phyloP scores from a whole-genome alignment of 2,888 invertebrate species.

The Cinara cedri region DNA sequence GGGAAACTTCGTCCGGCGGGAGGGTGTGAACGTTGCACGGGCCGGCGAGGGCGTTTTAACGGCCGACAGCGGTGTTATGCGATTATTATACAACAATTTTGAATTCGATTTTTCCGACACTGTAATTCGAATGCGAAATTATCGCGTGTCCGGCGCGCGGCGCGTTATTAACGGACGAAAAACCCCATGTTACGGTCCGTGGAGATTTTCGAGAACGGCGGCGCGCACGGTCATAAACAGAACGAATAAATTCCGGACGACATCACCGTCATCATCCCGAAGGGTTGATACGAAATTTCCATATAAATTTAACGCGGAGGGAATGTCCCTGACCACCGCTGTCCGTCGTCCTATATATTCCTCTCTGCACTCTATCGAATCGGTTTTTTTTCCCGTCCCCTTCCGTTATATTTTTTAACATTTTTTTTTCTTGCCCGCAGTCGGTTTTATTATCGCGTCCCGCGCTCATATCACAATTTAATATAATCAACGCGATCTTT shows the following conservation, averaged over 20 bases:
- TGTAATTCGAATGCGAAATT: slow-evolving; percentile 40
- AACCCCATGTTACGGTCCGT: slow-evolving; percentile 39
- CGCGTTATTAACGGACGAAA: slow-evolving; percentile 48
- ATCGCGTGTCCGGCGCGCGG: slow-evolving; percentile 7
- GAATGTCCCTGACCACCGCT: slow-evolving; percentile 18
- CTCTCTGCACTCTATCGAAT: background rate
- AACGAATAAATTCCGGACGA: slow-evolving; percentile 38
- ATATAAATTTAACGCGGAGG: slow-evolving; percentile 57
- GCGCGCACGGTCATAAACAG: slow-evolving; percentile 34
- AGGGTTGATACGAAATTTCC: slow-evolving; percentile 57
- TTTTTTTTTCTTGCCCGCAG: no score
- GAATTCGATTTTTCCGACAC: slow-evolving; percentile 28
- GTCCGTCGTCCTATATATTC: slow-evolving; percentile 58
- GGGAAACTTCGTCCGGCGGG: background rate
- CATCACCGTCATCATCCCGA: slow-evolving; percentile 40
- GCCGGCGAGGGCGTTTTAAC: background rate
- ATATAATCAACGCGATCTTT: no score
- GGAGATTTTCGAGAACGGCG: slow-evolving; percentile 15
- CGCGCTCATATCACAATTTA: no score
- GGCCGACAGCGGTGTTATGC: background rate
- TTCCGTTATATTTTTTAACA: slow-evolving; percentile 16
- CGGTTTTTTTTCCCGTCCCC: background rate
- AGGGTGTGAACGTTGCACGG: no score
- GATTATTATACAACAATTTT: slow-evolving; percentile 31
- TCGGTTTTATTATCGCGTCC: background rate